Evolutionary conservation across 2,888 invertebrate genomes (phyloP).

Genomic region (Agriopis aurantiaria): DNA sequence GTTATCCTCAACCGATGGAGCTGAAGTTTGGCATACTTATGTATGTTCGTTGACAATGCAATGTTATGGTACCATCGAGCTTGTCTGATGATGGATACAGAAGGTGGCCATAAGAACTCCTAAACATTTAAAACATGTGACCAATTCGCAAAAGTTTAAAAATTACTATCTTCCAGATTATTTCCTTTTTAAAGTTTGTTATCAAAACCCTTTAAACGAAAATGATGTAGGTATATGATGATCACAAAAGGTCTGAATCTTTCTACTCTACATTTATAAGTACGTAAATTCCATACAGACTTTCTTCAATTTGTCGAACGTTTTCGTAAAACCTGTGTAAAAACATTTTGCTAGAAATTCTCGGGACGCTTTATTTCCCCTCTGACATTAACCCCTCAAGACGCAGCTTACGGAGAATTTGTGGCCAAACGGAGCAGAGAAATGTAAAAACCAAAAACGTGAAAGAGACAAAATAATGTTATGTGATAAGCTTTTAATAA

Average conservation of each 20-base stretch:
- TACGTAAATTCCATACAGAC: not conserved
- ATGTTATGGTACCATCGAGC: no score
- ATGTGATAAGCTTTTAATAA: not conserved
- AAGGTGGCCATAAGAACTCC: no score
- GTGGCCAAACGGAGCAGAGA: conserved; percentile 12
- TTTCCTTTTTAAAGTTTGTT: no score
- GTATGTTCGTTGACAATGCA: no score
- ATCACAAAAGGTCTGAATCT: not conserved
- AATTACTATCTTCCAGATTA: no score
- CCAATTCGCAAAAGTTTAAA: no score
- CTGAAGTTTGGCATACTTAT: no score
- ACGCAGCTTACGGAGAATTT: conserved; percentile 17
- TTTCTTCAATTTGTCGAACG: not conserved
- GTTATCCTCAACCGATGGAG: no score
- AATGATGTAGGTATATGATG: not conserved
- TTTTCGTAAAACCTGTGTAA: conserved; percentile 11
- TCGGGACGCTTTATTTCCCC: conserved; percentile 19
- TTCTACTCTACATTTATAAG: not conserved
- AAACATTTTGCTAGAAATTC: conserved; percentile 13
- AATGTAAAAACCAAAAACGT: conserved; percentile 8
- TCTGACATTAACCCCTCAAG: conserved; percentile 25
- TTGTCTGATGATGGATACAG: no score
- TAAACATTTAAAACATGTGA: no score
- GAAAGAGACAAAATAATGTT: not conserved
- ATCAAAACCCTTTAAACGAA: no score